Evolutionary conservation across 2,888 invertebrate species (phyloP).

Genomic region (Plebejus anna): DNA sequence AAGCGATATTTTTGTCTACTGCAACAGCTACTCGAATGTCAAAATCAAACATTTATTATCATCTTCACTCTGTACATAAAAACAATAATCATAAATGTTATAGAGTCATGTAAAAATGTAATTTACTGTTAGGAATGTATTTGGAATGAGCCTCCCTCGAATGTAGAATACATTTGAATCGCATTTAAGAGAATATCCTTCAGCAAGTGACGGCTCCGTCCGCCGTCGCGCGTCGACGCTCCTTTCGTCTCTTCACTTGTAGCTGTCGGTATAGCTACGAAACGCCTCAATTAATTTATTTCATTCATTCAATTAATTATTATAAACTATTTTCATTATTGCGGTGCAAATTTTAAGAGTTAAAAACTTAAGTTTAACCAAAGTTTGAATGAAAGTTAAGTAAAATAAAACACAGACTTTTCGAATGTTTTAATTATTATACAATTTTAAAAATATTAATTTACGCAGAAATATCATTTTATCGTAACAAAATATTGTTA

Average conservation of each 20-base stretch:
- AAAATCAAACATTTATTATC: not conserved
- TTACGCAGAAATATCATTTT: not conserved
- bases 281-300: too few relatives aligned
- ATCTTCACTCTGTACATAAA: not conserved
- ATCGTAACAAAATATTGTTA: not conserved
- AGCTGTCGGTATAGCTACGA: not conserved
- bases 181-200: not conserved
- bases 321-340: too few relatives aligned
- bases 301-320: too few relatives aligned
- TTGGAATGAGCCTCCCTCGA: not conserved
- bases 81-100: not conserved
- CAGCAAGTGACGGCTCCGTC: not conserved
- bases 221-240: not conserved
- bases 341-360: too few relatives aligned
- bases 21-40: not conserved
- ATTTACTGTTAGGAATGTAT: not conserved
- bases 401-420: too few relatives aligned
- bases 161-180: constrained; percentile 5
- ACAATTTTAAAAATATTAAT: not conserved
- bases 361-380: too few relatives aligned
- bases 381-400: too few relatives aligned
- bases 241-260: not conserved
- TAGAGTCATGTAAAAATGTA: not conserved
- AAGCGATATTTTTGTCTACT: not conserved
- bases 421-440: not conserved